Evolutionary conservation across 37 sponge, comb jelly and placozoan species (phyloP).

Genomic region (Halisarca cf. caerulea): DNA sequence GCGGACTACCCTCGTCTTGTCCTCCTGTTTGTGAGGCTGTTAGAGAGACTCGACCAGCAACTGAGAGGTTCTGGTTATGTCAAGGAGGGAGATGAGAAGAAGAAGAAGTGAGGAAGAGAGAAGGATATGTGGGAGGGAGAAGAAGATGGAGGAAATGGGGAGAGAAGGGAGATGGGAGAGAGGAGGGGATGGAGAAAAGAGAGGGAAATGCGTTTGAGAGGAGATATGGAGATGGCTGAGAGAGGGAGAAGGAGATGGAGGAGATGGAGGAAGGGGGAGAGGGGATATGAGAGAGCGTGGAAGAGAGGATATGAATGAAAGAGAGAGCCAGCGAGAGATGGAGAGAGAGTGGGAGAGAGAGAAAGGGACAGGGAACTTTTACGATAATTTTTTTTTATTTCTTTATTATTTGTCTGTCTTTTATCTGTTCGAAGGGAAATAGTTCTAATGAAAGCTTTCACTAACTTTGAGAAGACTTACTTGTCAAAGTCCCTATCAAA

Average conservation of each 20-base stretch:
- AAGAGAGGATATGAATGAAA: too few species aligned
- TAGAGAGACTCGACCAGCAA: slow-evolving; percentile 57
- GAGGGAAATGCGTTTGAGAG: background rate
- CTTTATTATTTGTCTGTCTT: background rate
- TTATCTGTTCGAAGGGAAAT: slow-evolving; percentile 27
- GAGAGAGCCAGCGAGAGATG: too few species aligned
- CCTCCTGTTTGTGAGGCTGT: slow-evolving; percentile 70
- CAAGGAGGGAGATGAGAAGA: background rate
- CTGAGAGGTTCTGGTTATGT: background rate
- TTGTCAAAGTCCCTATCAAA: slow-evolving; percentile 81
- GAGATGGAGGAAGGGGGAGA: too few species aligned
- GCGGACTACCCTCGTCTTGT: slow-evolving; percentile 90
- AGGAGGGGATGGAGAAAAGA: too few species aligned
- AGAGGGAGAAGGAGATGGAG: too few species aligned
- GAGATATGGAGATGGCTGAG: too few species aligned
- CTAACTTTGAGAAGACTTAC: slow-evolving; percentile 89
- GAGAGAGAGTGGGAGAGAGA: too few species aligned
- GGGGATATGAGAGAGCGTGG: too few species aligned
- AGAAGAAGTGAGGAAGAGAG: background rate
- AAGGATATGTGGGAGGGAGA: background rate
- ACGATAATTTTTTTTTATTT: too few species aligned
- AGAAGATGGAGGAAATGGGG: background rate
- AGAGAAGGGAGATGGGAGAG: too few species aligned
- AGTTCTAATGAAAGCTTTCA: slow-evolving; percentile 64
- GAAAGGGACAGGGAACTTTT: too few species aligned